Percentiles rank a stretch among this genome's conserved stretches.
These are phyloP conservation scores for Gambusia holbrooki DNA, from an alignment of 2,113 vertebrate genomes.

Conservation along the genomic window DNA sequence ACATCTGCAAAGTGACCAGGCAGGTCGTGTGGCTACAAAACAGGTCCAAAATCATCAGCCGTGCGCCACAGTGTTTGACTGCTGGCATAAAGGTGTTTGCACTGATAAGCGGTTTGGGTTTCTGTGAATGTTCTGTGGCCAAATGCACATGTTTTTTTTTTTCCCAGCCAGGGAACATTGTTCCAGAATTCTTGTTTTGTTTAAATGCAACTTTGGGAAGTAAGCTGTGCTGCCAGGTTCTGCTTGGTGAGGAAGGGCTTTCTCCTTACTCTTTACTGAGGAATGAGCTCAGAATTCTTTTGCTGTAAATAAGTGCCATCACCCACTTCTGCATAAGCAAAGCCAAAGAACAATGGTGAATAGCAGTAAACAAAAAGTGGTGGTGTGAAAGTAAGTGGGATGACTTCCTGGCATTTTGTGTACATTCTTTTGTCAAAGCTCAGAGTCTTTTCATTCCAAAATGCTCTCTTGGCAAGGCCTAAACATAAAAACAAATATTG, in stretches of 20 bases:
- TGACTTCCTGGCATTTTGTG: constrained; percentile 16
- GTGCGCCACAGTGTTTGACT: not conserved
- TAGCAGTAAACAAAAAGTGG: constrained; percentile 4
- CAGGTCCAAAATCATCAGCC: not conserved
- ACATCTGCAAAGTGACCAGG: not conserved
- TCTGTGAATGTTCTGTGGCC: not conserved
- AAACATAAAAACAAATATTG: constrained; percentile 47
- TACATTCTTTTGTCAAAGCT: constrained; percentile 13
- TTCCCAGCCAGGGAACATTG: not conserved
- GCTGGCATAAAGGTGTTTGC: not conserved
- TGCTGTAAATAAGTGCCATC: not conserved
- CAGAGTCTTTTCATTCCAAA: constrained; percentile 2
- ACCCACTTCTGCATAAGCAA: constrained; percentile 17
- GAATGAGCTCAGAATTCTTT: not conserved
- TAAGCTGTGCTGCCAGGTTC: not conserved
- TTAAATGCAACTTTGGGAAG: not conserved
- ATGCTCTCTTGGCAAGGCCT: constrained; percentile 32
- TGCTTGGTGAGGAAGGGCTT: not conserved
- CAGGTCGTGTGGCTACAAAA: not conserved
- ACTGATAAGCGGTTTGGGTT: not conserved
- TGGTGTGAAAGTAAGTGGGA: constrained; percentile 7
- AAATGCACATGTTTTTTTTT: not conserved
- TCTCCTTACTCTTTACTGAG: not conserved
- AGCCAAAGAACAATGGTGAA: constrained; percentile 8
- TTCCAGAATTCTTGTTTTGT: not conserved